Percentiles rank a stretch among this genome's conserved stretches.
Conservation (phyloP, 2,797 vertebrate species). For the Calcarius lapponicus region DNA sequence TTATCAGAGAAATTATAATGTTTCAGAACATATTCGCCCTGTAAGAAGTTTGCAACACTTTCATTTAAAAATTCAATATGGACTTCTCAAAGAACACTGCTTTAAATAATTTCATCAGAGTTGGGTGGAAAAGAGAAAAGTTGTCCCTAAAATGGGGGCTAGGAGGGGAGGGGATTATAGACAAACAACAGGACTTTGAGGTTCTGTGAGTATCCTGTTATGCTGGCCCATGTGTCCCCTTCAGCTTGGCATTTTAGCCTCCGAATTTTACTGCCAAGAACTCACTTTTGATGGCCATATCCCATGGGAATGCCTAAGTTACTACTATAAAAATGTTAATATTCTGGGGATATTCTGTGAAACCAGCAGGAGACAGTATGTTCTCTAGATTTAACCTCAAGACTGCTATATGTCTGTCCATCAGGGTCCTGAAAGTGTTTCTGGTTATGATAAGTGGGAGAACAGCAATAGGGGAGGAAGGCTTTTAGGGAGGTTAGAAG, state of each 20-base stretch:
- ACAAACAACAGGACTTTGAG: background rate
- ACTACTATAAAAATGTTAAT: background rate
- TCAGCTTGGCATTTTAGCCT: background rate
- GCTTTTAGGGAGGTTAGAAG: background rate
- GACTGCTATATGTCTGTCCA: background rate
- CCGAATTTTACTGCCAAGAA: background rate
- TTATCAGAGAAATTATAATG: background rate
- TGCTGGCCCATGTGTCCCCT: background rate
- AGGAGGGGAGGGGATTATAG: accelerated
- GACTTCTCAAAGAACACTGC: background rate
- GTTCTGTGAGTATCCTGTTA: background rate
- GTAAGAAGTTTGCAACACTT: background rate
- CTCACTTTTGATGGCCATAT: background rate
- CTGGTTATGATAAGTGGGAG: background rate
- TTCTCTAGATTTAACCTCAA: background rate
- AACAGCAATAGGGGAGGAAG: background rate
- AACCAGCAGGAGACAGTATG: background rate
- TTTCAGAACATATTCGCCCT: background rate
- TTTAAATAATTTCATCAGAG: background rate
- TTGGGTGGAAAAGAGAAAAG: background rate
- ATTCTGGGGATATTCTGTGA: background rate
- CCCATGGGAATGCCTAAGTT: background rate
- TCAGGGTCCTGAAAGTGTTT: background rate
- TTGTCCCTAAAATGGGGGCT: background rate
- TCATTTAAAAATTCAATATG: background rate